These are phyloP conservation scores for Caenorhabditis sp. DNA, from an alignment of 2,888 invertebrate species.

Conservation along the genomic window DNA sequence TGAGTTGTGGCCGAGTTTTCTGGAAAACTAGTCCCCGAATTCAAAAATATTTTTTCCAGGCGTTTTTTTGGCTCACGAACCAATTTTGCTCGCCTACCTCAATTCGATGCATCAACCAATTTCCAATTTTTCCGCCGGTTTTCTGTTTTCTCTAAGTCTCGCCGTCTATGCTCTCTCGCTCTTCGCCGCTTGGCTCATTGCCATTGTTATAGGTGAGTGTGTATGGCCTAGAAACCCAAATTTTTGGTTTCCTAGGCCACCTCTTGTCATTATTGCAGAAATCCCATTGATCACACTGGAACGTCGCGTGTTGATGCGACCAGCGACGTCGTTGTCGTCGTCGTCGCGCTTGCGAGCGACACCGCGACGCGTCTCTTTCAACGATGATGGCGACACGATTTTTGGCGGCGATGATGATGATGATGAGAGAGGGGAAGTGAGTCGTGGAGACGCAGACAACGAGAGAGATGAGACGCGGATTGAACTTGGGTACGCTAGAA, in stretches of 20 bases:
- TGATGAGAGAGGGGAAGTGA: not conserved
- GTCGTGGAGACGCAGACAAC: not conserved
- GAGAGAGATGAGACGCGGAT: not conserved
- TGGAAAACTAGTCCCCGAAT: not conserved
- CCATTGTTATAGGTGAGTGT: constrained; percentile 31
- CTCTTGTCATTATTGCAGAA: constrained; percentile 20
- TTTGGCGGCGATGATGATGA: not conserved
- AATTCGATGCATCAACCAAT: constrained; percentile 41
- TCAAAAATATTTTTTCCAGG: constrained; percentile 15
- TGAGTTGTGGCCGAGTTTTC: not conserved
- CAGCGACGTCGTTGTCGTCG: too few relatives aligned
- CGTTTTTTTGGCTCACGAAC: constrained; percentile 55
- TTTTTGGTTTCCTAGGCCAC: not conserved
- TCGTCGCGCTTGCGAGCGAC: not conserved
- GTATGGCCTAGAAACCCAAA: not conserved
- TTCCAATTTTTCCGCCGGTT: constrained; percentile 30
- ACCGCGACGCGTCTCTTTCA: not conserved
- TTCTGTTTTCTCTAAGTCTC: constrained; percentile 37
- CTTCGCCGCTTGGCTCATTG: constrained; percentile 38
- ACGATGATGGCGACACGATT: not conserved
- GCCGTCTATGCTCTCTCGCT: constrained; percentile 34
- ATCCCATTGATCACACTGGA: constrained; percentile 40
- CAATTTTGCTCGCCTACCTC: constrained; percentile 42
- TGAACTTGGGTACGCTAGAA: too few relatives aligned
- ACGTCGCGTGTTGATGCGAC: constrained; percentile 33